Percentiles rank a stretch among this genome's conserved stretches.
phyloP scores from a whole-genome alignment of 2,888 invertebrate genomes.

The Brachyopa scutellaris region DNA sequence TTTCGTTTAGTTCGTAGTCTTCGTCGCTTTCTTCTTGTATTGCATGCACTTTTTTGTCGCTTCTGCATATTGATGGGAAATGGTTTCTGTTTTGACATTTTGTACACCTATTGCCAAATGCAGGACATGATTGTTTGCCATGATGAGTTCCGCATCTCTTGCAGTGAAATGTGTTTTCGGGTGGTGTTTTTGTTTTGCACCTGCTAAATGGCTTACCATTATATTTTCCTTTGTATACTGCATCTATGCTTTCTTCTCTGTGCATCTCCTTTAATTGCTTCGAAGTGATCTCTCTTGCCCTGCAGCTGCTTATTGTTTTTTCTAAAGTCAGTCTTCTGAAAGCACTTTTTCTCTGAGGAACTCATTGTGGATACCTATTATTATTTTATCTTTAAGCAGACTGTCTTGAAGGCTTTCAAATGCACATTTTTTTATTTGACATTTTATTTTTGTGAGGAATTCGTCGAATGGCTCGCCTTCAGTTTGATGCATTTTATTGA shows the following conservation, averaged over 20 bases:
- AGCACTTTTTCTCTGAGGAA: slow-evolving; percentile 4
- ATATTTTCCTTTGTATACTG: neutral
- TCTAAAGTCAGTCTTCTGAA: neutral
- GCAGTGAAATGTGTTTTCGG: neutral
- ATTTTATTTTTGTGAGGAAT: slow-evolving; percentile 13
- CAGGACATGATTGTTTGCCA: slow-evolving; percentile 4
- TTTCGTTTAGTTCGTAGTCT: slow-evolving; percentile 10
- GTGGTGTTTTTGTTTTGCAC: neutral
- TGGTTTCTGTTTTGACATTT: slow-evolving; percentile 9
- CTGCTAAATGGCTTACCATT: neutral
- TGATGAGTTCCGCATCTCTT: slow-evolving; percentile 16
- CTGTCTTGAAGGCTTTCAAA: slow-evolving; percentile 5
- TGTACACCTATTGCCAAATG: neutral
- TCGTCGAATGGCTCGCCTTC: slow-evolving; percentile 3
- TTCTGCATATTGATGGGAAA: slow-evolving; percentile 3
- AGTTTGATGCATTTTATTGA: too few relatives aligned
- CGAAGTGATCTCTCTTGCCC: neutral
- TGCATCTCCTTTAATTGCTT: slow-evolving; percentile 4
- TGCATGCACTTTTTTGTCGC: slow-evolving; percentile 5
- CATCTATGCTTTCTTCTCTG: slow-evolving; percentile 1
- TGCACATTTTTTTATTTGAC: slow-evolving; percentile 1
- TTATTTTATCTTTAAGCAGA: slow-evolving; percentile 13
- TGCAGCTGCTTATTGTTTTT: neutral
- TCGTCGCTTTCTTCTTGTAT: slow-evolving; percentile 8
- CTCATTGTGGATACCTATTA: slow-evolving; percentile 11